Evolutionary conservation across 2,797 vertebrate species (phyloP), one percentile per base, ranked within the genome.

Genomic region (Syngnathus acus): DNA sequence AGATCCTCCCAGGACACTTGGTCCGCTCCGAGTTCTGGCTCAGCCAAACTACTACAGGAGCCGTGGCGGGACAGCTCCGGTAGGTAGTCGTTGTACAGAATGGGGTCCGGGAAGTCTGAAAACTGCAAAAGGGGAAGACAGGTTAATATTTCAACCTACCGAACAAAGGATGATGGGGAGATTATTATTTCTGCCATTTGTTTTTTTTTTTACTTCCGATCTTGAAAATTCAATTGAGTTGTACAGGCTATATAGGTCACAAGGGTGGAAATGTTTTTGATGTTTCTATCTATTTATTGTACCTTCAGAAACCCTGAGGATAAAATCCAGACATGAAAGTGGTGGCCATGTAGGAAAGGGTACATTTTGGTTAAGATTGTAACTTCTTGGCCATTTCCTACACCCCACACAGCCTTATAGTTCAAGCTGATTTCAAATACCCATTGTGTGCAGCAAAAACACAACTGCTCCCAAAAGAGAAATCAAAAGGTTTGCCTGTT

Each of bases 71-170:
- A 90, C 60, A 93, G 88, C 79, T 94, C 93, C 5, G 93, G 93
- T 78, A 99, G 92, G 68, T 99, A 98, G 86, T 99, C 97, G 37
- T 93, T 96, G 88, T 96, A 94, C 84, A 96, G 89, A 92, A 94
- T 93, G 78, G 93, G 93, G 84, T 98, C 95, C n/a, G 94, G 94
- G 78, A 93, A 94, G 72, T 95, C 95, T 70, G 93, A 91, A 88
- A 95, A 94, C 97, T 99, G 82, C 21, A 85, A 84, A 67, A 23
- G 45, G 51, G 6, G 19, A 9, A 53, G 64, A 51, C 19, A 21
- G 74, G 5, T 40, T 11, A 9, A n/a, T 37, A 19, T 17, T 39
- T 39, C 6, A 64, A 10, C 10, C 37, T 13, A 37, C 55, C 26
- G 7, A 40, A 17, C 3, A 48, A 48, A 48, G 16, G 47, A 48